Percentiles rank a stretch among this genome's conserved stretches.
Conservation (phyloP, 2,113 vertebrate genomes). For the Collichthys lucidus region DNA sequence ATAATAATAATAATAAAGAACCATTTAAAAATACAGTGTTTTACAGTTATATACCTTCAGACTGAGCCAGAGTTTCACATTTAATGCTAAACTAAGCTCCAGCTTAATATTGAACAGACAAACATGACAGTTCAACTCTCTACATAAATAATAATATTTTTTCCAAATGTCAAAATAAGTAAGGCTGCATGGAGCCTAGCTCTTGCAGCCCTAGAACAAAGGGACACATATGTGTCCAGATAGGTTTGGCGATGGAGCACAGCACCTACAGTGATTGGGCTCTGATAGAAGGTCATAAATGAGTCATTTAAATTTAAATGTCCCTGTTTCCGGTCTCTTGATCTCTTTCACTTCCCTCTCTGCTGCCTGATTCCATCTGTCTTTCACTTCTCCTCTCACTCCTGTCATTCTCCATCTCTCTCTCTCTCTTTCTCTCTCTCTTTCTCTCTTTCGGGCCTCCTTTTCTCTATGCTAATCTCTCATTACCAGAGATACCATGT, state of each 20-base stretch:
- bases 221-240: not conserved
- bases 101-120: not conserved
- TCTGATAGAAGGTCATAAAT: constrained; percentile 22
- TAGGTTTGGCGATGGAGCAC: not conserved
- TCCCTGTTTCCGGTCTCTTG: constrained; percentile 25
- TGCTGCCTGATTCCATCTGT: constrained; percentile 37
- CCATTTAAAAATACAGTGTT: no score
- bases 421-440: constrained; percentile 24
- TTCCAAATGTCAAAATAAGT: not conserved
- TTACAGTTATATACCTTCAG: no score
- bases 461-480: constrained; percentile 59
- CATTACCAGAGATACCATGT: constrained; percentile 71
- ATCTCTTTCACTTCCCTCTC: not conserved
- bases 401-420: constrained; percentile 31
- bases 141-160: not conserved
- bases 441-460: constrained; percentile 27
- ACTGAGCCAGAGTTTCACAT: no score
- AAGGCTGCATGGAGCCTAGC: not conserved
- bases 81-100: no score
- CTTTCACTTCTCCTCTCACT: constrained; percentile 40
- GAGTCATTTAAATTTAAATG: constrained; percentile 31
- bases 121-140: not conserved
- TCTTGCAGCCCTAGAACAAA: not conserved
- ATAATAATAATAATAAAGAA: no score
- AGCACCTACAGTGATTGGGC: not conserved